Evolutionary conservation across 2,113 vertebrate genomes (phyloP).

Genomic region (Saccopteryx bilineata): DNA sequence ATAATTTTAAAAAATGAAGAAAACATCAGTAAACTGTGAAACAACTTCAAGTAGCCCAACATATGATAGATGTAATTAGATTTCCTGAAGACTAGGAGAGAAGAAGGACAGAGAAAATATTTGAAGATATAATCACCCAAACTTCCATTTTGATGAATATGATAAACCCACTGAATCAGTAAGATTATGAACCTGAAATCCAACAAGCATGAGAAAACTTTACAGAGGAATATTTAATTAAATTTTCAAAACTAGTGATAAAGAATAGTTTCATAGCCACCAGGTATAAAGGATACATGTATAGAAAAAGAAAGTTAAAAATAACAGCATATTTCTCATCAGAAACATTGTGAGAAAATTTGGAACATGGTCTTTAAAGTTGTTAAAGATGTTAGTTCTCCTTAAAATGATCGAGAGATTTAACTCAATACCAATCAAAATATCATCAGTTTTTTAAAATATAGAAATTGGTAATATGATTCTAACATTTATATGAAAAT

Average conservation of each 20-base stretch:
- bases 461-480: background rate
- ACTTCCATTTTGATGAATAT: background rate
- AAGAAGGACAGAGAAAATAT: background rate
- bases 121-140: conserved; percentile 4
- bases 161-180: background rate
- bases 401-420: background rate
- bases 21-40: background rate
- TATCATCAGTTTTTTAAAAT: background rate
- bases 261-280: background rate
- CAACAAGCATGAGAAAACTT: background rate
- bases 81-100: background rate
- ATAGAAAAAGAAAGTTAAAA: background rate
- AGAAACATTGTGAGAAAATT: background rate
- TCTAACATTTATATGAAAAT: background rate
- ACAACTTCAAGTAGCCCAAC: background rate
- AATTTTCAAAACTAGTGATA: background rate
- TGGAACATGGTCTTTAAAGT: background rate
- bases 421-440: background rate
- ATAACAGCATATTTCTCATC: no score
- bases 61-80: background rate
- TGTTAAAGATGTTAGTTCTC: background rate
- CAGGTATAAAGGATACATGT: background rate
- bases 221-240: background rate
- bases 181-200: background rate
- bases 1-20: no score